Evolutionary conservation across 2,888 invertebrate species (phyloP), one percentile per base, ranked within the genome.

Genomic region (Diloba caeruleocephala): DNA sequence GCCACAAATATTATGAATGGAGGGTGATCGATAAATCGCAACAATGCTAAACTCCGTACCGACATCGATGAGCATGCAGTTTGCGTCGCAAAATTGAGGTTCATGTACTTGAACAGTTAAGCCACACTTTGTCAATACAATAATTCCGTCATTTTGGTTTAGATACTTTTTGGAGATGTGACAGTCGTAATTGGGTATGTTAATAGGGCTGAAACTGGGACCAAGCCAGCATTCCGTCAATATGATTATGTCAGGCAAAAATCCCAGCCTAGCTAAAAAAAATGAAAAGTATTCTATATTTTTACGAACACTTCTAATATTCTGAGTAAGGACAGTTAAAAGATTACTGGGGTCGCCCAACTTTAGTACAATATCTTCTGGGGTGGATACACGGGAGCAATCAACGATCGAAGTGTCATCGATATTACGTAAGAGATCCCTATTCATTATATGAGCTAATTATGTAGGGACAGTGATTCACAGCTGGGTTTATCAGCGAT

Each of bases 81-180:
- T 43, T 2, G 54, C 15, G n/a, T 54, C 37, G 5, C 32, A 23
- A 25, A 31, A 37, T 1, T 21, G 3, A 12, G 48, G 37, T 42
- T 54, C 48, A 9, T 29, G 6, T 8, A 54, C 10, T 7, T 31
- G 12, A 4, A 7, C 26, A 1, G 14, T 34, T 0, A 48, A 23
- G 15, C 15, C 19, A 2, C 29, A 13, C 9, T 48, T 14, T 1
- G 12, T 13, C 21, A 29, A 53, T 1, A 48, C 31, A 7, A 41
- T 32, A 2, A 54, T 42, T 1, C 54, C 54, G 19, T 52, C 52
- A 26, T 48, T 54, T 37, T 48, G 42, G 7, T 54, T 54, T 1
- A 48, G 7, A 23, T 33, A 33, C 2, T 1, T 32, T 38, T 42
- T 54, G 0, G 48, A 48, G 7, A 1, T 37, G 8, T 48, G 19